Percentiles rank a stretch among this genome's conserved stretches.
Evolutionary conservation across 2,113 vertebrate species (phyloP).

Genomic region (Nanorana parkeri): DNA sequence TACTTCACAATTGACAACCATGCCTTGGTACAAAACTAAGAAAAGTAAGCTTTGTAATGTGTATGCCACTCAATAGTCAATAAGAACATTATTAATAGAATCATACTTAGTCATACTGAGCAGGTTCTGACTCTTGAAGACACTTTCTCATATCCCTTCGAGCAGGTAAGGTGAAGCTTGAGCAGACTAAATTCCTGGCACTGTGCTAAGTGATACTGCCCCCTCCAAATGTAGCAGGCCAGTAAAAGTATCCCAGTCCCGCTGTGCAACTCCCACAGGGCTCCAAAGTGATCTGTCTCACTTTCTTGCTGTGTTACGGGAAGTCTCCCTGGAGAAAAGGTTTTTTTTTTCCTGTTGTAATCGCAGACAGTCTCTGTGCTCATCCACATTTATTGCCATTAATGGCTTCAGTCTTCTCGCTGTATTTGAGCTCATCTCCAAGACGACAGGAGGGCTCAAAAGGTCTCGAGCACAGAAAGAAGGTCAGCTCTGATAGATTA

Average conservation of each 20-base stretch:
- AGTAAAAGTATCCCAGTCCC: constrained; percentile 51
- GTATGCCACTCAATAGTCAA: not conserved
- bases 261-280: constrained; percentile 54
- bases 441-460: constrained; percentile 30
- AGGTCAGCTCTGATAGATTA: constrained; percentile 56
- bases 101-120: not conserved
- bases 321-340: constrained; percentile 59
- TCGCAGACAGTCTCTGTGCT: constrained; percentile 51
- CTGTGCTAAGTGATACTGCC: constrained; percentile 53
- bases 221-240: constrained; percentile 38
- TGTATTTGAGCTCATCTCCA: constrained; percentile 20
- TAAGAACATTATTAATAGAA: not conserved
- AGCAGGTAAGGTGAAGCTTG: constrained; percentile 29
- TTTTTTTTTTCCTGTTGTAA: constrained; percentile 53
- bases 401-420: constrained; percentile 43
- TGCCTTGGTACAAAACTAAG: not conserved
- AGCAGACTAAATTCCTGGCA: constrained; percentile 42
- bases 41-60: not conserved
- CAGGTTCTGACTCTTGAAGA: not conserved
- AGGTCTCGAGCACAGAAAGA: constrained; percentile 52
- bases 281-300: constrained; percentile 54
- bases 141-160: constrained; percentile 15
- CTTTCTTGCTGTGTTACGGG: constrained; percentile 58
- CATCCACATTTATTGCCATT: constrained; percentile 53
- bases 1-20: too few relatives aligned